phyloP scores from a whole-genome alignment of 2,888 invertebrate genomes.

The Tiphia femorata region DNA sequence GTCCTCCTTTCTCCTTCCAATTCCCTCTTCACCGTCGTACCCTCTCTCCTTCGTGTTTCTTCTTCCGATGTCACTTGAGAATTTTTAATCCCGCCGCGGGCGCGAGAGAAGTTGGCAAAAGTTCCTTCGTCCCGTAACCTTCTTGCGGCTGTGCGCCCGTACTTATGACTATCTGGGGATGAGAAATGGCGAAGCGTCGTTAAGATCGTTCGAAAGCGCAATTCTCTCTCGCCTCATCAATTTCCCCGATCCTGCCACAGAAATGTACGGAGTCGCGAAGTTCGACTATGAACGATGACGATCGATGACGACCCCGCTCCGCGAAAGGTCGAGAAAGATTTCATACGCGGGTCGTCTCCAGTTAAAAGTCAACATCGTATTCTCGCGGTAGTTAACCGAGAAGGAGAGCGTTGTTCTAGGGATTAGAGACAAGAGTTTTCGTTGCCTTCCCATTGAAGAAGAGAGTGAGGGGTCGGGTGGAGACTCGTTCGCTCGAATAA shows the following conservation, averaged over 20 bases:
- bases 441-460: too few species aligned
- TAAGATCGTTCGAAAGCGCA: too few species aligned
- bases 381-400: too few species aligned
- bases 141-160: not conserved
- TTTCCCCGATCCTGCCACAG: not conserved
- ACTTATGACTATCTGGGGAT: not conserved
- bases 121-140: not conserved
- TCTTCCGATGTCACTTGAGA: not conserved
- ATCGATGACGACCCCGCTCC: too few species aligned
- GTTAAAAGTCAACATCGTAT: too few species aligned
- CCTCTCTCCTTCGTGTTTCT: not conserved
- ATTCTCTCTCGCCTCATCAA: not conserved
- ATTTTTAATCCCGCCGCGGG: not conserved
- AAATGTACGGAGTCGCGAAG: not conserved
- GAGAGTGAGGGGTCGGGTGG: not conserved
- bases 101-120: not conserved
- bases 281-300: not conserved
- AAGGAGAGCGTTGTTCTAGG: too few species aligned
- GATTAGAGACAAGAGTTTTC: too few species aligned
- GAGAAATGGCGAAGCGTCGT: not conserved
- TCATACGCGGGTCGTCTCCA: too few species aligned
- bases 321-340: too few species aligned
- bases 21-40: not conserved
- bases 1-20: not conserved
- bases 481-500: too few species aligned